These are phyloP conservation scores for Andricus quercusramuli DNA, from an alignment of 2,888 invertebrate species.

Conservation along the genomic window DNA sequence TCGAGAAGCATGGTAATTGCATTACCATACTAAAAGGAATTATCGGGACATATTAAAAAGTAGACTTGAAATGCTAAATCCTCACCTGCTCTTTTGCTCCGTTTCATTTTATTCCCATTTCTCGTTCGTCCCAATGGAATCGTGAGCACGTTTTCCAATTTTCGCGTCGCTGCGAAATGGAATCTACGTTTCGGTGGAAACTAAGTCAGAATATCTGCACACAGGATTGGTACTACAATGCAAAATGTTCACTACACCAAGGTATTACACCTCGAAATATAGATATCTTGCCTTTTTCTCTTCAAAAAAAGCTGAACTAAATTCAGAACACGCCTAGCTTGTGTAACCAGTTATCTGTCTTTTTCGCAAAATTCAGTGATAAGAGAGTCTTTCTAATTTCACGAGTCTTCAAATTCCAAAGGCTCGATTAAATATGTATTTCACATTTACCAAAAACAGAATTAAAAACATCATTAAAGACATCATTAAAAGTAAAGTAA, in stretches of 20 bases:
- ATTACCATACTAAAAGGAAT: constrained; percentile 56
- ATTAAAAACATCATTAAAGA: neutral
- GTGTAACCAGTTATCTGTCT: constrained; percentile 19
- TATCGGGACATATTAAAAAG: constrained; percentile 56
- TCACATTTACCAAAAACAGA: neutral
- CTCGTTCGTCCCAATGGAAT: constrained; percentile 46
- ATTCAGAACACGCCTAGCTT: constrained; percentile 34
- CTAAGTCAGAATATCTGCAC: constrained; percentile 51
- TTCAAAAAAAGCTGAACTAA: constrained; percentile 19
- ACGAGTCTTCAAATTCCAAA: neutral
- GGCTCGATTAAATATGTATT: neutral
- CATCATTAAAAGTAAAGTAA: neutral
- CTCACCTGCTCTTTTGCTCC: constrained; percentile 50
- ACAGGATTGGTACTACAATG: constrained; percentile 47
- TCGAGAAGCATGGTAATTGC: constrained; percentile 50
- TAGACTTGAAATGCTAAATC: constrained; percentile 53
- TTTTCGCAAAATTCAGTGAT: neutral
- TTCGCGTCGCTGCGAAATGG: constrained; percentile 57
- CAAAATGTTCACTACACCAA: constrained; percentile 51
- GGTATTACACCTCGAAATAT: constrained; percentile 6
- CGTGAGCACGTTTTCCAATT: constrained; percentile 60
- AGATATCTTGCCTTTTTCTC: constrained; percentile 26
- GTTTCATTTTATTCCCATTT: constrained; percentile 59
- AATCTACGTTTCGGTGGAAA: constrained; percentile 57
- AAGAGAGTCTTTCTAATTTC: neutral